Base-by-base conservation (phyloP, 2,797 vertebrate species). In the Balearica regulorum region DNA sequence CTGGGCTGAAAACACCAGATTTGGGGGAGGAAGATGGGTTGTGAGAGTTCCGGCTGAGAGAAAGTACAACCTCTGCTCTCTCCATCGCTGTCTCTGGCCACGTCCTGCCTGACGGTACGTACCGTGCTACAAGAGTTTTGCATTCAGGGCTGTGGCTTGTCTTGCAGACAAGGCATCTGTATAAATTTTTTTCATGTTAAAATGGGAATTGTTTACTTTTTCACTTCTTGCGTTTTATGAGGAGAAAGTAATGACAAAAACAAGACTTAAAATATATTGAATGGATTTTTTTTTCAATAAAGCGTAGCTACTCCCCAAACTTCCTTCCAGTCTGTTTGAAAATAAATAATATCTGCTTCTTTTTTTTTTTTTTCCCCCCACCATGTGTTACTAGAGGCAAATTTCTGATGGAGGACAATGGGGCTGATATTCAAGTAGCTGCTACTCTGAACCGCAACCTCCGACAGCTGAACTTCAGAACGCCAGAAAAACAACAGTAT, bases 351-450 rank as follows among this genome's bases (percentile, higher is more conserved):
- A 37, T 88, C 82, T 65, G 1, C 60, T 94, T 28, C 8, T 48
- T 43, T 57, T 60, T 39, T 44, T n/a, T n/a, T 5, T 37, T 43
- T 20, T 39, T 22, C 81, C 82, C 61, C 58, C 16, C 54, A 76
- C 89, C 89, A 65, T 28, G 48, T 83, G 72, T 94, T 68, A 90
- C 94, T 87, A 72, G 85, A 91, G 93, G 94, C 72, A 0, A 90
- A 53, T 72, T 90, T 86, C 73, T 95, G 82, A 28, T 58, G 76
- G 57, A 90, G 91, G 87, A 91, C 95, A 96, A 88, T 95, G 94
- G 81, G 83, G 70, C 33, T 88, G 86, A 90, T 89, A 44, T 11
- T 90, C 69, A 95, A 92, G 91, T 83, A 91, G 89, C 87, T 94
- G 76, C 78, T 93, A 7, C 85, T 94, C 62, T 31, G 84, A 93